Conservation (phyloP, 2,888 invertebrate genomes). For the Eurytoma adleriae region DNA sequence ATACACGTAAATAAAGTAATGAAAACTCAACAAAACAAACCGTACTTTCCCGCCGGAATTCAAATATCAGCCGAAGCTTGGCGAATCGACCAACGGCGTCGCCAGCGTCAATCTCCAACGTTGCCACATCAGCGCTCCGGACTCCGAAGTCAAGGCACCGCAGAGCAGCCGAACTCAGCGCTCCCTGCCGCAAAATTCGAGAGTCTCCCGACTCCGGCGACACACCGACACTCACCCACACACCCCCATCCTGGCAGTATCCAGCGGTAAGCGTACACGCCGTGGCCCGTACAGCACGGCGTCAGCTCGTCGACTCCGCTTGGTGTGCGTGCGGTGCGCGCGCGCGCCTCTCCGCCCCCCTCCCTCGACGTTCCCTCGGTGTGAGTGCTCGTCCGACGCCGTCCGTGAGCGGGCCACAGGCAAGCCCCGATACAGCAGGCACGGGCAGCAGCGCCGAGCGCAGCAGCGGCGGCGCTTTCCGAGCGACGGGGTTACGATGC, state of each 20-base stretch:
- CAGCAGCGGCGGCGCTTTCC: slow-evolving; percentile 8
- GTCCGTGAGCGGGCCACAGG: no score
- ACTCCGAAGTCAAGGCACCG: no score
- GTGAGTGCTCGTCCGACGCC: no score
- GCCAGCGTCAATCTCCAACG: neutral
- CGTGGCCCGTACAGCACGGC: neutral
- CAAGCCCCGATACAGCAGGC: no score
- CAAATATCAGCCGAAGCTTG: neutral
- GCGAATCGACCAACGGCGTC: neutral
- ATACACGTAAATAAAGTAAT: neutral
- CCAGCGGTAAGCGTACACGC: neutral
- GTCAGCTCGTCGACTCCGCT: neutral
- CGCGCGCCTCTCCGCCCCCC: neutral
- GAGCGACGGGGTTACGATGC: slow-evolving; percentile 37
- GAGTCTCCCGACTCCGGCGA: neutral
- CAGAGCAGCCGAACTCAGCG: neutral
- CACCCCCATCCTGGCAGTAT: neutral
- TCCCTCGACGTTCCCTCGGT: no score
- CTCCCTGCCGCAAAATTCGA: slow-evolving; percentile 17
- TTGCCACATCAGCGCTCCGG: slow-evolving; percentile 7
- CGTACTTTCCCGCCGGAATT: slow-evolving; percentile 1
- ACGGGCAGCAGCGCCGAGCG: slow-evolving; percentile 6
- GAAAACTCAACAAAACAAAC: no score
- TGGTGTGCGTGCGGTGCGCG: neutral
- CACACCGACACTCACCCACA: neutral